Conservation (phyloP, 2,113 vertebrate species). For the Campylorhamphus procurvoides region DNA sequence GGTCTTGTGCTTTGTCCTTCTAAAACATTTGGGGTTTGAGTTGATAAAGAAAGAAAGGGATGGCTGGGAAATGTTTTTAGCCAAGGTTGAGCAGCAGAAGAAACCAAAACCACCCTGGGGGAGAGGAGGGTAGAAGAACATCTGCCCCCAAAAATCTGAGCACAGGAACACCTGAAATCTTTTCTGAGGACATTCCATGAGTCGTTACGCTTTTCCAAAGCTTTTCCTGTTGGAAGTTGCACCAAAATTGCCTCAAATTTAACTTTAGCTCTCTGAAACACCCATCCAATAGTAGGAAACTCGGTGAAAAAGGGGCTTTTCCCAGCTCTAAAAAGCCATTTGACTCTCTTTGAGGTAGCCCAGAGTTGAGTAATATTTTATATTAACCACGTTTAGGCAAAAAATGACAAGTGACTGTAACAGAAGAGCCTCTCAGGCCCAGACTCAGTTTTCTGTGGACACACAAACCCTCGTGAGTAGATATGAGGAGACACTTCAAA, state of each 20-base stretch:
- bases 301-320: neutral
- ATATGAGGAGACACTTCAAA: constrained; percentile 74
- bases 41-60: neutral
- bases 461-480: constrained; percentile 76
- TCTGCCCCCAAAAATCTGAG: neutral
- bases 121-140: neutral
- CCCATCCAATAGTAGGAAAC: neutral
- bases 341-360: constrained; percentile 20
- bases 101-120: neutral
- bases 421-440: constrained; percentile 81
- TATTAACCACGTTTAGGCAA: constrained; percentile 86
- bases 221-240: neutral
- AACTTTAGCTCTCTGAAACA: neutral
- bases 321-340: neutral
- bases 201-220: neutral
- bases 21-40: neutral
- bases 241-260: neutral
- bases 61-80: neutral
- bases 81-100: neutral
- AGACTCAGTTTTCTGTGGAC: constrained; percentile 80
- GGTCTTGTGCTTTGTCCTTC: neutral
- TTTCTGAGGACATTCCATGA: neutral
- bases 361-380: constrained; percentile 72
- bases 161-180: neutral
- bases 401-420: constrained; percentile 84